These are phyloP conservation scores for Heliangelus exortis DNA, from an alignment of 2,797 vertebrate species.

Conservation along the genomic window DNA sequence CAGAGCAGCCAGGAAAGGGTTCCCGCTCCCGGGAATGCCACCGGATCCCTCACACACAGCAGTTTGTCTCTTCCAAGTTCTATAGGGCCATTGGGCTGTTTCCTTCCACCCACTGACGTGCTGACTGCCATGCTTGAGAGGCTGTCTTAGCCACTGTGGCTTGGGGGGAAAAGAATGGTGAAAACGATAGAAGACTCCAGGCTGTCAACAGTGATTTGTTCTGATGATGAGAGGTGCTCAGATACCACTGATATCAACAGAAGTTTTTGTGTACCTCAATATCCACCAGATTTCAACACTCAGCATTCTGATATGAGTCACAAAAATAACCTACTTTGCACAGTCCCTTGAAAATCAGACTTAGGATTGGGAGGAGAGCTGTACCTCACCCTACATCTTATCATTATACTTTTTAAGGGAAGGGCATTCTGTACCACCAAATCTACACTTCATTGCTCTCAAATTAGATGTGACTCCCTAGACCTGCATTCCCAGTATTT, in stretches of 20 bases:
- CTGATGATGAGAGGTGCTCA: background rate
- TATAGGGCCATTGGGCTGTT: background rate
- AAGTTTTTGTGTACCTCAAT: background rate
- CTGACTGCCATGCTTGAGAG: background rate
- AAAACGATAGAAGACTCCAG: background rate
- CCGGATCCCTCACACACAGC: background rate
- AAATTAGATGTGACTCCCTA: background rate
- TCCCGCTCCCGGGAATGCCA: background rate
- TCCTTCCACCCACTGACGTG: background rate
- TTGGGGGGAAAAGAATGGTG: background rate
- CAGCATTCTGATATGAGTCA: background rate
- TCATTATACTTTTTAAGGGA: background rate
- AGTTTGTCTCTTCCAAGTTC: background rate
- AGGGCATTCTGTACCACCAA: background rate
- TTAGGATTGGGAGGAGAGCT: background rate
- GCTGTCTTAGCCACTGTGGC: background rate
- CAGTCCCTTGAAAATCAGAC: background rate
- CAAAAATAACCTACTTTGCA: background rate
- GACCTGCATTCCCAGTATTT: background rate
- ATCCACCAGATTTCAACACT: background rate
- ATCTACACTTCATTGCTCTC: background rate
- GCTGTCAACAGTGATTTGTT: background rate
- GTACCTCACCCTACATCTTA: background rate
- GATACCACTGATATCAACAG: background rate
- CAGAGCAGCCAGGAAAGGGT: slow-evolving; percentile 26